Percentiles rank a stretch among this genome's conserved stretches.
Evolutionary conservation across 2,888 invertebrate genomes (phyloP).

Genomic region (Allygus modestus): DNA sequence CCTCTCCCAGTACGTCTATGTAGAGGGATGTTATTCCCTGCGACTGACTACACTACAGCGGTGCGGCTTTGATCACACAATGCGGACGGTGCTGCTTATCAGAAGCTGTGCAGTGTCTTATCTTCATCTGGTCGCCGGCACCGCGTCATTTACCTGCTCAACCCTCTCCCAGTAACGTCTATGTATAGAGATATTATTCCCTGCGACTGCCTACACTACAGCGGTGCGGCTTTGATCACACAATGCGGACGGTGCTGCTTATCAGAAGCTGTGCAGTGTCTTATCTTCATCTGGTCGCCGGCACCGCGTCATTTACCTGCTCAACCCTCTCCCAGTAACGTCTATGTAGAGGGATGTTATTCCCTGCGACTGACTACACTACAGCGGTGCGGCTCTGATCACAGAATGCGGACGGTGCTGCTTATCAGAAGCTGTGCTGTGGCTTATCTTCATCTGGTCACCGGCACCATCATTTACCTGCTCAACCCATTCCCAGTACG

Average conservation of each 20-base stretch:
- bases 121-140: too few relatives aligned
- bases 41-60: too few relatives aligned
- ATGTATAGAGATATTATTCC: background rate
- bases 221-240: background rate
- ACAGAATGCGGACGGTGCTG: background rate
- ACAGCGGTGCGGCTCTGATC: background rate
- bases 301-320: background rate
- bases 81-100: too few relatives aligned
- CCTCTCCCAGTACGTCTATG: too few relatives aligned
- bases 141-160: too few relatives aligned
- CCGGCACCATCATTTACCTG: background rate
- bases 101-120: too few relatives aligned
- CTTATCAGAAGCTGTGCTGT: background rate
- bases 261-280: background rate
- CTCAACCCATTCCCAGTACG: background rate
- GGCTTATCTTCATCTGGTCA: background rate
- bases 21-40: too few relatives aligned
- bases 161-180: too few relatives aligned
- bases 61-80: too few relatives aligned
- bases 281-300: background rate
- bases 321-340: background rate
- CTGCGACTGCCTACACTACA: background rate
- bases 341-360: too few relatives aligned
- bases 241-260: conserved; percentile 8
- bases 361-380: too few relatives aligned